phyloP scores from a whole-genome alignment of 2,888 invertebrate species.

The Lasioglossum villosulum region DNA sequence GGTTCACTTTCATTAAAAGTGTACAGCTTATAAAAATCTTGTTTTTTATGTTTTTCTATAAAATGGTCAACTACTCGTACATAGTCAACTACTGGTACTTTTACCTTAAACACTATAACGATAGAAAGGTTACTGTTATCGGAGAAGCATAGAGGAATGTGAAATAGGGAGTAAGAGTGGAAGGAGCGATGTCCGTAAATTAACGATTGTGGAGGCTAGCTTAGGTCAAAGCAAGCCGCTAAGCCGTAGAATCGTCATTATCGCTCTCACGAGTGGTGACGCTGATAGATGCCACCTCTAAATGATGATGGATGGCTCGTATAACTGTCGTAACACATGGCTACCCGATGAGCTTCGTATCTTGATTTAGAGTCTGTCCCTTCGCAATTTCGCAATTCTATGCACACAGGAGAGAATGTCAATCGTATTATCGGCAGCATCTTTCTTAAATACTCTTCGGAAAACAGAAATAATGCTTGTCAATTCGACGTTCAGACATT shows the following conservation, averaged over 20 bases:
- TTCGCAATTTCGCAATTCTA: conserved; percentile 75
- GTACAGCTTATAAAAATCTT: too few relatives aligned
- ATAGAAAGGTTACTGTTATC: conserved; percentile 50
- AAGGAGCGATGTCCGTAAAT: conserved; percentile 67
- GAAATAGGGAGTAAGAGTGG: conserved; percentile 16
- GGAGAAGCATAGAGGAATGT: conserved; percentile 35
- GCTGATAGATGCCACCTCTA: conserved; percentile 79
- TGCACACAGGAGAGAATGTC: conserved; percentile 54
- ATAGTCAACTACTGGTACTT: too few relatives aligned
- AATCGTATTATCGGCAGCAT: conserved; percentile 61
- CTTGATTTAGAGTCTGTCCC: conserved; percentile 80
- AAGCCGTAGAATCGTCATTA: conserved; percentile 76
- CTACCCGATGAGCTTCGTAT: conserved; percentile 80
- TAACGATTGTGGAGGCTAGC: conserved; percentile 70
- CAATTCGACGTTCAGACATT: background rate
- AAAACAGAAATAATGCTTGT: conserved; percentile 31
- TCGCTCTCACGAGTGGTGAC: conserved; percentile 76
- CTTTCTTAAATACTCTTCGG: conserved; percentile 50
- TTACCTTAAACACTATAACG: conserved; percentile 35
- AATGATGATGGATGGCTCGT: conserved; percentile 82
- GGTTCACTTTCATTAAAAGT: too few relatives aligned
- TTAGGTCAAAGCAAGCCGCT: conserved; percentile 75
- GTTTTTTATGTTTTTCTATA: too few relatives aligned
- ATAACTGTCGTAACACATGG: conserved; percentile 81
- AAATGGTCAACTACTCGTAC: too few relatives aligned